Percentiles rank a stretch among this genome's conserved stretches.
phyloP scores from a whole-genome alignment of 2,113 vertebrate genomes.

The Phrynosoma blainvillii region DNA sequence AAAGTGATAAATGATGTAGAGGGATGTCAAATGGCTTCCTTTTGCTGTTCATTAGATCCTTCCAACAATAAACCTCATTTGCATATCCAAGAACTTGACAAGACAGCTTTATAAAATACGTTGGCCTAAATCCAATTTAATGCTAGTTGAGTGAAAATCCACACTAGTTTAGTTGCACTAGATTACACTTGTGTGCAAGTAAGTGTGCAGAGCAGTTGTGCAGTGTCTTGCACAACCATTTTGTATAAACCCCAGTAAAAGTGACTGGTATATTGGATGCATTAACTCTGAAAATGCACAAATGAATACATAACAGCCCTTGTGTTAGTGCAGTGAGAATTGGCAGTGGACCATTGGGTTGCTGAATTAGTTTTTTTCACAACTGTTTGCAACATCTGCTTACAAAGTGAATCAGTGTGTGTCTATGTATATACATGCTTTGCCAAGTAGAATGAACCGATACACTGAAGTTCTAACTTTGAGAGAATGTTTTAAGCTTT shows the following conservation, averaged over 20 bases:
- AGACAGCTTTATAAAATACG: neutral
- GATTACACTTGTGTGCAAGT: no score
- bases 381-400: conserved; percentile 24
- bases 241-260: no score
- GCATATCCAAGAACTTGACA: conserved; percentile 47
- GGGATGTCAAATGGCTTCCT: neutral
- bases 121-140: neutral
- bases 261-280: no score
- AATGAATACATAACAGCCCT: no score
- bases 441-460: conserved; percentile 26
- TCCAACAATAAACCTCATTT: conserved; percentile 22
- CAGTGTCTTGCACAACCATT: no score
- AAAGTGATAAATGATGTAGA: fast-evolving
- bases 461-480: conserved; percentile 48
- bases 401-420: conserved; percentile 25
- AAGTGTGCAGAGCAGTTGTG: no score
- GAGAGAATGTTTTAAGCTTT: conserved; percentile 47
- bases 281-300: no score
- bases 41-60: conserved; percentile 11
- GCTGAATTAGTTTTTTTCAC: conserved; percentile 45
- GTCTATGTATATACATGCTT: neutral
- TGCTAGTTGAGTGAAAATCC: no score
- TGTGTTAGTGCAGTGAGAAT: no score
- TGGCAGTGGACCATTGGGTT: neutral
- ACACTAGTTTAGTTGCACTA: no score